Conservation (phyloP, 2,888 invertebrate species). For the Cryptophagus acutangulus region DNA sequence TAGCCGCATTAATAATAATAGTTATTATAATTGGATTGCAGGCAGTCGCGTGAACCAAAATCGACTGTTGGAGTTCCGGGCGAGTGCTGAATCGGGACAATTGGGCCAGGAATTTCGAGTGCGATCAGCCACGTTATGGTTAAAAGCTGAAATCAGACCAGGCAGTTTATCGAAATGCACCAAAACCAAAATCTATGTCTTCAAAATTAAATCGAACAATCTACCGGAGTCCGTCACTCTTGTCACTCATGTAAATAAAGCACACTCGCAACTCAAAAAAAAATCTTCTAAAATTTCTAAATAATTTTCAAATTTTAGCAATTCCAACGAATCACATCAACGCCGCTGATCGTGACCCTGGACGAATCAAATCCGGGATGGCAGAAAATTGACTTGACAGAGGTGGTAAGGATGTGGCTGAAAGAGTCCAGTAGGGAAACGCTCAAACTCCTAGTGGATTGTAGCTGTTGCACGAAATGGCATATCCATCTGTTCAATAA, state of each 20-base stretch:
- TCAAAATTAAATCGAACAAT: constrained; percentile 44
- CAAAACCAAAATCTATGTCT: constrained; percentile 43
- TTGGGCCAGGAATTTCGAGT: constrained; percentile 63
- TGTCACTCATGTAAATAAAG: constrained; percentile 9
- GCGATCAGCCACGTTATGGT: constrained; percentile 75
- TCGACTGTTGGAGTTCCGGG: constrained; percentile 78
- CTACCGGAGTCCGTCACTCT: constrained; percentile 59
- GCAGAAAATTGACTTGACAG: constrained; percentile 82
- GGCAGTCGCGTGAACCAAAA: constrained; percentile 81
- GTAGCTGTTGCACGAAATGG: constrained; percentile 78
- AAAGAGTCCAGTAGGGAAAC: constrained; percentile 49
- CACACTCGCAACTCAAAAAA: no score
- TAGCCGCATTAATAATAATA: no score
- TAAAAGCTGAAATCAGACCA: constrained; percentile 57
- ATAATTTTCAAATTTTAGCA: constrained; percentile 45
- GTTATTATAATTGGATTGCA: no score
- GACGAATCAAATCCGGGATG: constrained; percentile 68
- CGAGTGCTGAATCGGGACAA: constrained; percentile 54
- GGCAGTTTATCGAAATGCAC: constrained; percentile 36
- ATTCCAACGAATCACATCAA: constrained; percentile 55
- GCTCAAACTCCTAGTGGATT: constrained; percentile 76
- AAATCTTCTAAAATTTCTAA: constrained; percentile 4
- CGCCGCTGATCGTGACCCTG: constrained; percentile 49
- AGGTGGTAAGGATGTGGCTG: constrained; percentile 73
- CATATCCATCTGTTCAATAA: constrained; percentile 58